These are phyloP conservation scores for Centroberyx gerrardi DNA, from an alignment of 2,797 vertebrate species.

Conservation along the genomic window DNA sequence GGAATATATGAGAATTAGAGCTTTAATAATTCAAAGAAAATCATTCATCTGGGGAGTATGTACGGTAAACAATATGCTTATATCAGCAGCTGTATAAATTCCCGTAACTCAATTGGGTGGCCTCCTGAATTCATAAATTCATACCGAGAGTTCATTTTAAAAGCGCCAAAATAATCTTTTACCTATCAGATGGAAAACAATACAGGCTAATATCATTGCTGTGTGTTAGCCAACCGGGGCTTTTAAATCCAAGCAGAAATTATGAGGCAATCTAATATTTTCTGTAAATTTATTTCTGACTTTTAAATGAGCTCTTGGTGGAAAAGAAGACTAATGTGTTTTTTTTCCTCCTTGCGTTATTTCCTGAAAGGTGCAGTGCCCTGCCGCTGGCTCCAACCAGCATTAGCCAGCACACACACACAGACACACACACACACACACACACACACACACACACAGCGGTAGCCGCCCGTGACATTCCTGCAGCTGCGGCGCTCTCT, in stretches of 20 bases:
- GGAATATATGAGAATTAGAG: slow-evolving; percentile 13
- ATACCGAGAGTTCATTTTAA: slow-evolving; percentile 2
- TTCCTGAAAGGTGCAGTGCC: slow-evolving; percentile 85
- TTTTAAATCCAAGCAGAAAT: slow-evolving; percentile 51
- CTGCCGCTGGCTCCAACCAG: slow-evolving; percentile 79
- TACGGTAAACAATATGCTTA: slow-evolving; percentile 1
- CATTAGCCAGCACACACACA: slow-evolving; percentile 60
- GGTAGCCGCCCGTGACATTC: slow-evolving; percentile 87
- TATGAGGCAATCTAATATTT: slow-evolving; percentile 53
- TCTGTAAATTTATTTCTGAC: slow-evolving; percentile 69
- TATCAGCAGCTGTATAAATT: neutral
- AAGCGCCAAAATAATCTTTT: slow-evolving; percentile 22
- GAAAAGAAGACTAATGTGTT: slow-evolving; percentile 73
- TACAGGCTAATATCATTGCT: slow-evolving; percentile 21
- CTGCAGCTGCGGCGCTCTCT: slow-evolving; percentile 87
- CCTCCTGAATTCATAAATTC: neutral
- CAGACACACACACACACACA: slow-evolving; percentile 36
- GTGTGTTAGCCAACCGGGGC: neutral
- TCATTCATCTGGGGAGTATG: slow-evolving; percentile 5
- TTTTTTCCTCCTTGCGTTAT: slow-evolving; percentile 75
- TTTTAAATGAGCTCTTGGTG: slow-evolving; percentile 75
- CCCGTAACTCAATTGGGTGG: neutral
- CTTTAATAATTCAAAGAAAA: slow-evolving; percentile 19
- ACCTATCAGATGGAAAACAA: slow-evolving; percentile 30
- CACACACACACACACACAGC: slow-evolving; percentile 60